Percentiles rank a stretch among this genome's conserved stretches.
These are phyloP conservation scores for Pungitius pungitius DNA, from an alignment of 2,113 vertebrate genomes.

Conservation along the genomic window DNA sequence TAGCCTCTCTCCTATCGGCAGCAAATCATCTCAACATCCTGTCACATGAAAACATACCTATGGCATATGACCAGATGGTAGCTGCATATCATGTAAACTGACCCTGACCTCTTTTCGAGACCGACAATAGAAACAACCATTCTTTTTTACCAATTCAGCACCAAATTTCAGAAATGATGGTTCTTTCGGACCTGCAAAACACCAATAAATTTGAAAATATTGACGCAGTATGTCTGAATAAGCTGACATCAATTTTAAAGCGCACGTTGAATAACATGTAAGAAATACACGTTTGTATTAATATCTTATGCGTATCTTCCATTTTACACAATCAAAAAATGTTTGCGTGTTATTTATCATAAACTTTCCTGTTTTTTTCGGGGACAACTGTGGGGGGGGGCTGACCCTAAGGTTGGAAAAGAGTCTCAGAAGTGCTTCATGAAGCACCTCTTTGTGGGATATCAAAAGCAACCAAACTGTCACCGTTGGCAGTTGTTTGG, in stretches of 20 bases:
- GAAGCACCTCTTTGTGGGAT: constrained; percentile 63
- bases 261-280: neutral
- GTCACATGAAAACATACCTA: constrained; percentile 1
- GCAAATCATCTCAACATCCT: constrained; percentile 25
- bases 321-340: neutral
- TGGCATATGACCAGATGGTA: constrained; percentile 18
- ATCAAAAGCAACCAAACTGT: constrained; percentile 71
- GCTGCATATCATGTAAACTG: neutral
- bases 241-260: neutral
- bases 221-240: neutral
- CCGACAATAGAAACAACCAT: neutral
- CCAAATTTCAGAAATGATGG: neutral
- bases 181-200: neutral
- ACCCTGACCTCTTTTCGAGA: constrained; percentile 10
- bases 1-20: neutral
- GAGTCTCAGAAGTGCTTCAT: constrained; percentile 55
- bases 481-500: constrained; percentile 72
- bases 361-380: constrained; percentile 18
- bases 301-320: neutral
- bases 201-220: constrained; percentile 4
- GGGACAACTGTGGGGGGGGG: constrained; percentile 14
- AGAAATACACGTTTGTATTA: neutral
- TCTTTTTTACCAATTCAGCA: neutral
- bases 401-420: constrained; percentile 35
- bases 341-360: neutral